Base-by-base conservation (phyloP, 1,140 invertebrate genomes). In the Gonatopus flavifemur region DNA sequence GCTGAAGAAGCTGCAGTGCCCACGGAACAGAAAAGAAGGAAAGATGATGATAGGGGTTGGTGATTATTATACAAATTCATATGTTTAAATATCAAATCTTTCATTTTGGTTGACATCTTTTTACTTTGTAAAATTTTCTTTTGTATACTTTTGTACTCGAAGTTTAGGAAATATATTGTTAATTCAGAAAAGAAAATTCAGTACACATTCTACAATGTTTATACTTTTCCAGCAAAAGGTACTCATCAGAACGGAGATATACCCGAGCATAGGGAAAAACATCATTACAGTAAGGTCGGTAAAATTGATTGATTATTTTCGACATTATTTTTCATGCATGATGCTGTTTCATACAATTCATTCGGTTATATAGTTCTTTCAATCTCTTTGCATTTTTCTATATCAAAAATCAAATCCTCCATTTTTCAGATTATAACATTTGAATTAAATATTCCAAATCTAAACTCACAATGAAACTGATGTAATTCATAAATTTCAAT, bases 31-130 rank as follows among this genome's bases (percentile, higher is more conserved):
- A 89, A 89, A 65, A 75, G 87, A 42, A 81, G 87, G 41, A 84
- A 88, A 60, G 88, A 87, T 44, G 86, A 88, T 64, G 85, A 86
- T 66, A 84, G 88, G 83, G 86, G 87, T 88, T 79, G 68, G 59
- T 70, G 52, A 51, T 52, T 39, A 49, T 35, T 53, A 47, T 49
- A 15, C 24, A 47, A 22, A 32, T 39, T 52, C 48, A 49, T 53
- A 45, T 36, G 35, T 18, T n/a, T n/a, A n/a, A n/a, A n/a, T n/a
- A n/a, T n/a, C n/a, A n/a, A n/a, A n/a, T n/a, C n/a, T n/a, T n/a
- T n/a, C n/a, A n/a, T n/a, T n/a, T n/a, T n/a, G n/a, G n/a, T n/a
- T n/a, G n/a, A n/a, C n/a, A n/a, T n/a, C n/a, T n/a, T n/a, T n/a
- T n/a, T n/a, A n/a, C n/a, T n/a, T n/a, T n/a, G n/a, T n/a, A 20